Conservation (phyloP, 2,888 invertebrate genomes). For the Toxonevra muliebris region DNA sequence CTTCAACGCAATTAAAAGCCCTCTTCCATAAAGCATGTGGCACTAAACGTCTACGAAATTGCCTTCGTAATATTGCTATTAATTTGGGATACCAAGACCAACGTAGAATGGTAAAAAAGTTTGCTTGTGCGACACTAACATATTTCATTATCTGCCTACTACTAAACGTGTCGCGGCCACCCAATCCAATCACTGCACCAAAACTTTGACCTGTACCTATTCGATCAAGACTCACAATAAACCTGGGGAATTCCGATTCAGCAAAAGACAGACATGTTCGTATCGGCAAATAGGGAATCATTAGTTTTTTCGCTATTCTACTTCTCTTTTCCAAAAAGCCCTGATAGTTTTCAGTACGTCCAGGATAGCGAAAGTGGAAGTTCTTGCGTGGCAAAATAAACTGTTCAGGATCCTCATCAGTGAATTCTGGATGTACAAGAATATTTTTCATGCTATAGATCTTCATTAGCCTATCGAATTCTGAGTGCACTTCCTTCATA, state of each 20-base stretch:
- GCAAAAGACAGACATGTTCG: conserved; percentile 63
- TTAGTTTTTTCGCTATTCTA: conserved; percentile 69
- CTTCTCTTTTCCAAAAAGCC: conserved; percentile 70
- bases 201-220: conserved; percentile 43
- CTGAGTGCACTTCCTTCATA: conserved; percentile 67
- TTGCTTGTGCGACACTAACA: conserved; percentile 56
- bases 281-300: conserved; percentile 73
- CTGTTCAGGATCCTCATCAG: conserved; percentile 65
- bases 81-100: conserved; percentile 65
- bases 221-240: conserved; percentile 50
- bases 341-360: conserved; percentile 71
- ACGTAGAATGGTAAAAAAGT: conserved; percentile 59
- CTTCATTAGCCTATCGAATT: conserved; percentile 72
- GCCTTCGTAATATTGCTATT: conserved; percentile 56
- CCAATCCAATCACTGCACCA: conserved; percentile 45
- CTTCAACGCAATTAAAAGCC: conserved; percentile 64
- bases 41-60: conserved; percentile 55
- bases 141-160: conserved; percentile 52
- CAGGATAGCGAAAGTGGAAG: conserved; percentile 69
- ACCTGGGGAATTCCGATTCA: conserved; percentile 60
- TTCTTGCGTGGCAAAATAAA: conserved; percentile 59
- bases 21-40: conserved; percentile 52
- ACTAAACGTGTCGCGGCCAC: conserved; percentile 51
- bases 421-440: conserved; percentile 70
- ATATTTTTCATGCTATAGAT: conserved; percentile 73